These are phyloP conservation scores for Macroramphosus scolopax DNA, from an alignment of 2,797 vertebrate genomes.

Conservation along the genomic window DNA sequence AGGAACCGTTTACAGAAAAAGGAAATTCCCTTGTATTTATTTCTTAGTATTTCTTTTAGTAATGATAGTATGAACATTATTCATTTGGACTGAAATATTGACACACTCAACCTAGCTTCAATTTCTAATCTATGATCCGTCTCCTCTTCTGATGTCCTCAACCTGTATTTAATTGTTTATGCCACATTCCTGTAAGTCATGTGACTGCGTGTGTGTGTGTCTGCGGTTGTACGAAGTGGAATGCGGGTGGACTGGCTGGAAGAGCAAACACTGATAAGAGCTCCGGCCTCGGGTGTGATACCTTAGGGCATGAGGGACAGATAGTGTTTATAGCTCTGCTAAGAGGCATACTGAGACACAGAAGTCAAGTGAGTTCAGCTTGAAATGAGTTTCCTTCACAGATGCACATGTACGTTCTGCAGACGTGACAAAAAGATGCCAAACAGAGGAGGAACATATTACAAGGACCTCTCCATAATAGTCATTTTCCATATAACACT, in stretches of 20 bases:
- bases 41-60: no score
- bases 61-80: no score
- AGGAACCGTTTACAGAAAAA: no score
- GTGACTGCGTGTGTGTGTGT: not conserved
- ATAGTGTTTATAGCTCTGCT: conserved; percentile 13
- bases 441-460: not conserved
- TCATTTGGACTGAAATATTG: no score
- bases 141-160: not conserved
- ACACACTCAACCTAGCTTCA: no score
- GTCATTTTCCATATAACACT: no score
- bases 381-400: not conserved
- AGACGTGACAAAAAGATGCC: not conserved
- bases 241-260: conserved; percentile 14
- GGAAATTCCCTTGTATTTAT: no score
- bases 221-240: not conserved
- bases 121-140: no score
- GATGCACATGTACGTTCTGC: not conserved
- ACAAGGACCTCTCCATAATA: no score
- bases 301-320: no score
- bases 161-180: no score
- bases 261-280: conserved; percentile 8
- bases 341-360: not conserved
- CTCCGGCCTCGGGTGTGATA: not conserved
- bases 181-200: no score
- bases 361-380: conserved; percentile 1